These are phyloP conservation scores for Linnaemya tessellans DNA, from an alignment of 2,888 invertebrate genomes.

Conservation along the genomic window DNA sequence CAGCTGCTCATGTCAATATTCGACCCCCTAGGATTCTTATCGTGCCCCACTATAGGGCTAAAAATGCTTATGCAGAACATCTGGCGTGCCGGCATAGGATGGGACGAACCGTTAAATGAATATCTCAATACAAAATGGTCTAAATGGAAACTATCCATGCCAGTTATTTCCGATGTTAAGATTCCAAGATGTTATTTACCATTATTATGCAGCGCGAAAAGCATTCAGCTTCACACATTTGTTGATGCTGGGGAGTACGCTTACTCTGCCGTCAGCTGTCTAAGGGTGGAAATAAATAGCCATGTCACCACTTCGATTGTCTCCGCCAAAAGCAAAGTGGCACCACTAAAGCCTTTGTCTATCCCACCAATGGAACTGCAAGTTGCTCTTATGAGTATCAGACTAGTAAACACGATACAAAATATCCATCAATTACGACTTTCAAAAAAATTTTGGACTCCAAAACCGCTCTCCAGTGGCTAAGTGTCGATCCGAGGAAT, in stretches of 20 bases:
- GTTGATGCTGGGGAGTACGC: conserved; percentile 56
- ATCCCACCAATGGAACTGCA: conserved; percentile 33
- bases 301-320: conserved; percentile 38
- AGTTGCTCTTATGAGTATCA: conserved; percentile 23
- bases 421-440: conserved; percentile 17
- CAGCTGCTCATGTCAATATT: conserved; percentile 71
- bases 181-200: conserved; percentile 47
- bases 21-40: conserved; percentile 64
- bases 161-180: conserved; percentile 13
- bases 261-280: conserved; percentile 59
- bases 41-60: conserved; percentile 40
- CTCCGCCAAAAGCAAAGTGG: conserved; percentile 56
- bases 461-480: conserved; percentile 55
- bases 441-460: conserved; percentile 42
- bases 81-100: conserved; percentile 55
- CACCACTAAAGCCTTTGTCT: conserved; percentile 62
- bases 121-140: conserved; percentile 46
- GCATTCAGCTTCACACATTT: conserved; percentile 54
- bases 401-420: conserved; percentile 42
- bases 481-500: conserved; percentile 9
- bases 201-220: neutral
- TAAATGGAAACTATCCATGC: conserved; percentile 52
- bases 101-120: conserved; percentile 55
- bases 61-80: conserved; percentile 60
- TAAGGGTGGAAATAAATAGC: conserved; percentile 3